Conservation (phyloP, 2,113 vertebrate species). For the Paramormyrops kingsleyae region DNA sequence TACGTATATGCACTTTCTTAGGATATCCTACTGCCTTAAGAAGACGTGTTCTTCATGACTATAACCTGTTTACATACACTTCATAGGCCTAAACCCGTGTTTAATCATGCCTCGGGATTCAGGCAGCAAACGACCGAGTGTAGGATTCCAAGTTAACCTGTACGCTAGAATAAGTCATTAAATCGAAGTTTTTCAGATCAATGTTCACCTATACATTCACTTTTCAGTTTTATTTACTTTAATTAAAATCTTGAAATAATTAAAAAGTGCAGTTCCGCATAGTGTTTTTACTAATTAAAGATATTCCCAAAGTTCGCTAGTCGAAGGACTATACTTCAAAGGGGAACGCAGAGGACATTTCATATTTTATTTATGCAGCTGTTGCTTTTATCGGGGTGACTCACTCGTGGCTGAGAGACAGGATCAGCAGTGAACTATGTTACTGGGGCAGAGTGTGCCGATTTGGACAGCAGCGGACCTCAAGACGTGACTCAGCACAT, state of each 20-base stretch:
- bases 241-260: background rate
- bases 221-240: background rate
- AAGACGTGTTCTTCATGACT: background rate
- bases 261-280: background rate
- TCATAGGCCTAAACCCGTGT: background rate
- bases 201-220: background rate
- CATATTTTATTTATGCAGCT: constrained; percentile 7
- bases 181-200: background rate
- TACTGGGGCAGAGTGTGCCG: background rate
- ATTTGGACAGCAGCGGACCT: background rate
- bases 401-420: background rate
- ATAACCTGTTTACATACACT: background rate
- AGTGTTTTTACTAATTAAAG: background rate
- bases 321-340: background rate
- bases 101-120: background rate
- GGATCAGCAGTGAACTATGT: background rate
- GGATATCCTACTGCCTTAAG: background rate
- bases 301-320: background rate
- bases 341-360: constrained; percentile 2
- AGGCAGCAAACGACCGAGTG: background rate
- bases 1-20: background rate
- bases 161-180: background rate
- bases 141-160: background rate
- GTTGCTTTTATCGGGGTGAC: background rate
- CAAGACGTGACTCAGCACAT: constrained; percentile 3